Conservation (phyloP, 1,140 invertebrate species). For the Macrosteles quadrilineatus region DNA sequence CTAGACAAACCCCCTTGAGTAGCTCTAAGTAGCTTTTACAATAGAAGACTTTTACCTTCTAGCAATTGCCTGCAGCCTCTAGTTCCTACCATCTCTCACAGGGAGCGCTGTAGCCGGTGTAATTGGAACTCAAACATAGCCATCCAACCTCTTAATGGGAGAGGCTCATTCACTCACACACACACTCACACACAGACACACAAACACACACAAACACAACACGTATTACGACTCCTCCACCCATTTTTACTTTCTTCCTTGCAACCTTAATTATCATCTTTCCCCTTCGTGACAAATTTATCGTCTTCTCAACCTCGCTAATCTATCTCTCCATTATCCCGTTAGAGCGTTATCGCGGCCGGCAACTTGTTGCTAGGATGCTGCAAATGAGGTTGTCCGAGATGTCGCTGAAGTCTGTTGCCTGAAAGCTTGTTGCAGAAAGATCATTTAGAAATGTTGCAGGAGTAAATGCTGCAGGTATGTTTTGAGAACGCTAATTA, state of each 20-base stretch:
- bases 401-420: too few species aligned
- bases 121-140: constrained; percentile 18
- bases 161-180: constrained; percentile 17
- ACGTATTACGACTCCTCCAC: neutral
- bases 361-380: too few species aligned
- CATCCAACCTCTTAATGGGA: constrained; percentile 6
- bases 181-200: neutral
- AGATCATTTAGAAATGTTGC: too few species aligned
- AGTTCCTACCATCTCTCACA: too few species aligned
- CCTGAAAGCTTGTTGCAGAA: too few species aligned
- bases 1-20: too few species aligned
- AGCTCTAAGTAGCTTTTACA: too few species aligned
- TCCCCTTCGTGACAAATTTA: constrained; percentile 2
- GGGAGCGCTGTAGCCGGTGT: neutral
- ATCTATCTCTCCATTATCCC: constrained; percentile 1
- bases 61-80: too few species aligned
- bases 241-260: constrained; percentile 18
- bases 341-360: neutral
- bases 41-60: too few species aligned
- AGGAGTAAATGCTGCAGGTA: too few species aligned
- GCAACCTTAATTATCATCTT: neutral
- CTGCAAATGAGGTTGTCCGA: too few species aligned
- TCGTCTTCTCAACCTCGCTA: constrained; percentile 1
- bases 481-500: too few species aligned
- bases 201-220: neutral